Evolutionary conservation across 2,113 vertebrate species (phyloP), one percentile per base, ranked within the genome.

Genomic region (Dicrurus megarhynchus): DNA sequence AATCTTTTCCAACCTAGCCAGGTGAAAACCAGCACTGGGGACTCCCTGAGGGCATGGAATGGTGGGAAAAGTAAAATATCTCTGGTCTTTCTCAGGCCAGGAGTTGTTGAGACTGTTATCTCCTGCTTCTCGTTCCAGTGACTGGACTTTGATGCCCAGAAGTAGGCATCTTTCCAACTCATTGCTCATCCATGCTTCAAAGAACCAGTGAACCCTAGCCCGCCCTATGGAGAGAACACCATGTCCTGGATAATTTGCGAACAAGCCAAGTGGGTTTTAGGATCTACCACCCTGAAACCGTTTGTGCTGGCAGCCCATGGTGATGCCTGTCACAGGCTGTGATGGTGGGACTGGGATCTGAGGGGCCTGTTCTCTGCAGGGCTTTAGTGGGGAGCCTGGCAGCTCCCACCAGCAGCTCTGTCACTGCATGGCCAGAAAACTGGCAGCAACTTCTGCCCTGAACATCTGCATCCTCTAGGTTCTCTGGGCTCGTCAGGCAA

Each of bases 151-250:
- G 39, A 46, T 49, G 33, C 35, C 41, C 70, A 13, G 2, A 57
- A 75, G 27, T 4, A 47, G 32, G 27, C 27, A 47, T 28, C 7
- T 19, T 46, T 78, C 37, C 64, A 61, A 18, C n/a, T 53, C 1
- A 0, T n/a, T 3, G 9, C n/a, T 33, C 1, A 3, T 20, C 32
- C 21, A 3, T 11, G 37, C 56, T 81, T 67, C 56, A 41, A 59
- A 63, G 20, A 20, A 77, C 0, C 16, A 70, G 0, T 16, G 42
- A 89, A 28, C 6, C 21, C 26, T 47, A 59, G 57, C 6, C 26
- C 39, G 68, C 30, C 4, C 42, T 68, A 41, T 10, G 6, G 59
- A 87, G 35, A 46, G n/a, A 56, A 37, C 17, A 60, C 3, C 20
- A 28, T 10, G 6, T 68, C 47, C 56, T n/a, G 33, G 26, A 47